Evolutionary conservation across 2,113 vertebrate species (phyloP).

Genomic region (Mugil cephalus): DNA sequence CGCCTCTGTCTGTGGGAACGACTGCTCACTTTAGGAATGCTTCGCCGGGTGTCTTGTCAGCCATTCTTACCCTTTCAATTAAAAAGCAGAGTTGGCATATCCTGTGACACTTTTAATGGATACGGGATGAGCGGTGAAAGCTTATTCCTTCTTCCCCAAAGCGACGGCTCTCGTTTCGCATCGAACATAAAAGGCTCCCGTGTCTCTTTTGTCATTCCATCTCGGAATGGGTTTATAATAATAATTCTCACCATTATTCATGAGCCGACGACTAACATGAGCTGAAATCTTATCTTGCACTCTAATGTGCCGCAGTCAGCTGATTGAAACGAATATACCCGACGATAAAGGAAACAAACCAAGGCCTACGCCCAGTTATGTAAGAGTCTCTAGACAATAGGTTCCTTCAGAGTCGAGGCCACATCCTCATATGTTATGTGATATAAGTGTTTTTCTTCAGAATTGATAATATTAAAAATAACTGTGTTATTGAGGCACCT

Average conservation of each 20-base stretch:
- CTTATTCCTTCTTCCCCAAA: background rate
- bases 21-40: slow-evolving; percentile 8
- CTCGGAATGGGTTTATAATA: slow-evolving; percentile 17
- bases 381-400: slow-evolving; percentile 26
- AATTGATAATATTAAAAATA: background rate
- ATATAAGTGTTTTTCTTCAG: background rate
- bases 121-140: slow-evolving; percentile 13
- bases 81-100: slow-evolving; percentile 11
- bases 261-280: background rate
- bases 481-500: too few relatives aligned
- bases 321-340: slow-evolving; percentile 31
- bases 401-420: background rate
- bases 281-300: background rate
- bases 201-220: slow-evolving; percentile 11
- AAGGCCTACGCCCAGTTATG: slow-evolving; percentile 34
- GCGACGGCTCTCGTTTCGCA: slow-evolving; percentile 45
- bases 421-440: background rate
- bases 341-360: slow-evolving; percentile 2
- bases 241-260: background rate
- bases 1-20: slow-evolving; percentile 23
- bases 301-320: background rate
- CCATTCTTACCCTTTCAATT: slow-evolving; percentile 12
- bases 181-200: slow-evolving; percentile 11
- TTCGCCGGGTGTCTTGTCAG: slow-evolving; percentile 15
- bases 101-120: slow-evolving; percentile 15